These are phyloP conservation scores for Malthinus flaveolus DNA, from an alignment of 2,888 invertebrate genomes.

Conservation along the genomic window DNA sequence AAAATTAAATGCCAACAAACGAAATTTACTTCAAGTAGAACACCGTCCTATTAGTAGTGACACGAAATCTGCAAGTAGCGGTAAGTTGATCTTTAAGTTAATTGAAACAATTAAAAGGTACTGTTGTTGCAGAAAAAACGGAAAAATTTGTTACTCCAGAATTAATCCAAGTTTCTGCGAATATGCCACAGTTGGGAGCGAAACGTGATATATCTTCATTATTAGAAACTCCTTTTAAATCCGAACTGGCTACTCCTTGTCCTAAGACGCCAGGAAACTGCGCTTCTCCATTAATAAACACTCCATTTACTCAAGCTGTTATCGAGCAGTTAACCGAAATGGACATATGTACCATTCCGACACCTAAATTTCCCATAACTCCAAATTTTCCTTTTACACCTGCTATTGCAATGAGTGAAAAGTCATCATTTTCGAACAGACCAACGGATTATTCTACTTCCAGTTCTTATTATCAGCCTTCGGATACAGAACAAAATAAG, in stretches of 20 bases:
- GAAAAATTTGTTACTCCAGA: conserved; percentile 32
- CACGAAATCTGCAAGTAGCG: no score
- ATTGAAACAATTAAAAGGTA: background rate
- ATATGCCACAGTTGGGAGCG: conserved; percentile 24
- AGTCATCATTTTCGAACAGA: conserved; percentile 37
- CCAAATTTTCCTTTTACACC: conserved; percentile 48
- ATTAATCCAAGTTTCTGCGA: conserved; percentile 3
- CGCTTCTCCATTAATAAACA: conserved; percentile 35
- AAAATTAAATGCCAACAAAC: conserved; percentile 43
- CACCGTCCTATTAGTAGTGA: background rate
- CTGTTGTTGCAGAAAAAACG: no score
- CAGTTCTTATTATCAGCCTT: conserved; percentile 53
- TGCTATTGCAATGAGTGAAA: background rate
- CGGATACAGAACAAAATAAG: conserved; percentile 48
- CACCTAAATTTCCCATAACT: conserved; percentile 49
- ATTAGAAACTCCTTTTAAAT: conserved; percentile 43
- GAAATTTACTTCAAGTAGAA: conserved; percentile 30
- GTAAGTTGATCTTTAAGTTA: background rate
- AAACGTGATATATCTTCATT: conserved; percentile 36
- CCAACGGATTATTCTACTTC: conserved; percentile 52
- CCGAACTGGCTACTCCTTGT: conserved; percentile 3
- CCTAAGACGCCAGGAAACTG: conserved; percentile 44
- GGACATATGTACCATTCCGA: conserved; percentile 45
- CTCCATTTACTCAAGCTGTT: conserved; percentile 48
- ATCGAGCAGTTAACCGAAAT: conserved; percentile 46